Evolutionary conservation across 2,797 vertebrate genomes (phyloP).

Genomic region (Momotus momota): DNA sequence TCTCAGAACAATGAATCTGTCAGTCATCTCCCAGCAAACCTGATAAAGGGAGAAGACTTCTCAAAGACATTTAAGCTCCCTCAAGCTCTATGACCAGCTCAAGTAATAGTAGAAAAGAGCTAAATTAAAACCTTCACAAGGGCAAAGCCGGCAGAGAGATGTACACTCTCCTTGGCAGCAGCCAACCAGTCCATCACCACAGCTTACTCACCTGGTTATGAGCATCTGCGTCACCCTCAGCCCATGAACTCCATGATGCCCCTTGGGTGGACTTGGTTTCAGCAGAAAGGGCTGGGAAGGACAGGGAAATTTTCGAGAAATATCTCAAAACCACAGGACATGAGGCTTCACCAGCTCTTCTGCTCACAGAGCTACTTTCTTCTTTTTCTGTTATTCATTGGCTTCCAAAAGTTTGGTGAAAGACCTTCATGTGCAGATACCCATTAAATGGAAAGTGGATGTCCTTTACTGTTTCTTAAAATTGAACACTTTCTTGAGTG

Average conservation of each 20-base stretch:
- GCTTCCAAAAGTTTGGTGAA: background rate
- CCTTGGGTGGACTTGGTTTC: background rate
- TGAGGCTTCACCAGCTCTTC: background rate
- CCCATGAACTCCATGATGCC: background rate
- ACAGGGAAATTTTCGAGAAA: background rate
- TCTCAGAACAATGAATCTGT: background rate
- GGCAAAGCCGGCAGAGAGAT: background rate
- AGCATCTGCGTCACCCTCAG: background rate
- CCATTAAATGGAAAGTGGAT: background rate
- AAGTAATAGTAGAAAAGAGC: background rate
- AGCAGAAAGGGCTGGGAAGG: background rate
- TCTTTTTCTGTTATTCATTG: background rate
- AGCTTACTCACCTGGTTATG: background rate
- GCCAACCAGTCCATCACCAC: background rate
- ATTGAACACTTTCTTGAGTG: background rate
- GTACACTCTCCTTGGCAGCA: accelerated
- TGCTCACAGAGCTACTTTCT: background rate
- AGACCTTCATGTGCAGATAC: background rate
- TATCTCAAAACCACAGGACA: background rate
- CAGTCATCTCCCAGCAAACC: background rate
- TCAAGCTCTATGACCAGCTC: background rate
- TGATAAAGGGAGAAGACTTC: background rate
- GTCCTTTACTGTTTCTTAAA: slow-evolving; percentile 15
- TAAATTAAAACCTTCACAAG: background rate
- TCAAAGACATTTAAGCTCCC: background rate